A percentile compares a stretch with the other conserved stretches of the same genome.
Evolutionary conservation across 2,888 invertebrate genomes (phyloP).

Genomic region (Rhorus exstirpatorius): DNA sequence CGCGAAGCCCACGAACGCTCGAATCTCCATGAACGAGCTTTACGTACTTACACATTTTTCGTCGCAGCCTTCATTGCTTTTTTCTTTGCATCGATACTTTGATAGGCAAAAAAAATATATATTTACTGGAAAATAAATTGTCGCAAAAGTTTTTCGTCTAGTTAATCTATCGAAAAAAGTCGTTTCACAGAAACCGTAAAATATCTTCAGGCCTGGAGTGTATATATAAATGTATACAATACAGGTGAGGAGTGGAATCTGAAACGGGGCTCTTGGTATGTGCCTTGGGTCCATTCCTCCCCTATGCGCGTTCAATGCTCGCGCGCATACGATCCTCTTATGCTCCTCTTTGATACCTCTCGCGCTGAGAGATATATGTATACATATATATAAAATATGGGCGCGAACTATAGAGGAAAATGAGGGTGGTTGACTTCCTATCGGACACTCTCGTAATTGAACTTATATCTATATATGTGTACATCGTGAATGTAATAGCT

Average conservation of each 20-base stretch:
- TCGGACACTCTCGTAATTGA: neutral
- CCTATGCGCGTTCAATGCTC: slow-evolving; percentile 59
- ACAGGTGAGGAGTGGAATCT: slow-evolving; percentile 43
- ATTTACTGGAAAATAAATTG: no score
- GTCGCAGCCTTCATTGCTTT: neutral
- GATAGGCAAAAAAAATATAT: no score
- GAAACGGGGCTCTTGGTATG: slow-evolving; percentile 63
- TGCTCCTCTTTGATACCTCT: neutral
- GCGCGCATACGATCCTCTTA: slow-evolving; percentile 15
- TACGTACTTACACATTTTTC: neutral
- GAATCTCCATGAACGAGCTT: neutral
- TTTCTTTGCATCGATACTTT: neutral
- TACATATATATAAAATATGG: slow-evolving; percentile 40
- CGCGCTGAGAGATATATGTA: slow-evolving; percentile 33
- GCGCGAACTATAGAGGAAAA: slow-evolving; percentile 9
- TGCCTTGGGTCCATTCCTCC: slow-evolving; percentile 58
- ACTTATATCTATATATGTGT: neutral
- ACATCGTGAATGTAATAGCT: no score
- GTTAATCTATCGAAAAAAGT: neutral
- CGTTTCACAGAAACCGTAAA: slow-evolving; percentile 5
- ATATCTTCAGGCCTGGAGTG: slow-evolving; percentile 74
- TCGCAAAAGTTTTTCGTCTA: no score
- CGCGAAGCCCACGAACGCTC: slow-evolving; percentile 15
- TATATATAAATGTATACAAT: slow-evolving; percentile 2
- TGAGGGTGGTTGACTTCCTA: slow-evolving; percentile 52